Evolutionary conservation across 2,113 vertebrate species (phyloP), one percentile per base, ranked within the genome.

Genomic region (Rhizomys pruinosus): DNA sequence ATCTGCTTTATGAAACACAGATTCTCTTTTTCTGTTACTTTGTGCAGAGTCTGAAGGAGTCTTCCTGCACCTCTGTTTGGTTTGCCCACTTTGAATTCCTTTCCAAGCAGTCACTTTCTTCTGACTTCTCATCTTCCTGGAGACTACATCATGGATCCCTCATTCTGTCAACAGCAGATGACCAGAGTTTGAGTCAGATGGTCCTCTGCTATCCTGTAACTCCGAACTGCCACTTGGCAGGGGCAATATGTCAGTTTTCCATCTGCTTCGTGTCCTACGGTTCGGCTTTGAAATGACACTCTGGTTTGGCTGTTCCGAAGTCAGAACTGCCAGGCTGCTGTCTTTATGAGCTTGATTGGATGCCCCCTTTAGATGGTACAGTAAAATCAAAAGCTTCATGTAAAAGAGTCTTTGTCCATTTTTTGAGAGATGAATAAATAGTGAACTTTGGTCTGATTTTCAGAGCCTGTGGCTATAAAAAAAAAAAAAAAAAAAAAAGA

Each of bases 351-450:
- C 79, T n/a, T 10, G 42, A 61, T 2, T 0, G 23, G 23, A 52
- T 37, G 27, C 3, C 81, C 9, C 93, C 80, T 64, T 63, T 84
- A 71, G 64, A 64, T 44, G 77, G 72, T 42, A 95, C 52, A 7
- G 96, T 97, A 95, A 99, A 99, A 96, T 98, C 98, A 97, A 99
- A 99, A 76, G 98, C 98, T 89, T 97, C 98, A 57, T 96, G 93
- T 97, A 23, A 99, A 95, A 25, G 89, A 1, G 44, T 86, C 29
- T 98, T 97, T n/a, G n/a, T 93, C 93, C 97, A 39, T 95, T 98
- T 94, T 98, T 96, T 39, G 66, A 87, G 71, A 99, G 97, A 92
- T 99, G 99, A 20, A 98, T 97, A 63, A 90, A 95, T 85, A 99
- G 97, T 2, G 98, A 98, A 42, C 95, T 97, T 87, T 99, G 1